Percentiles rank a stretch among this genome's conserved stretches.
Conservation (phyloP, 2,888 invertebrate species). For the Meghimatium bilineatum region DNA sequence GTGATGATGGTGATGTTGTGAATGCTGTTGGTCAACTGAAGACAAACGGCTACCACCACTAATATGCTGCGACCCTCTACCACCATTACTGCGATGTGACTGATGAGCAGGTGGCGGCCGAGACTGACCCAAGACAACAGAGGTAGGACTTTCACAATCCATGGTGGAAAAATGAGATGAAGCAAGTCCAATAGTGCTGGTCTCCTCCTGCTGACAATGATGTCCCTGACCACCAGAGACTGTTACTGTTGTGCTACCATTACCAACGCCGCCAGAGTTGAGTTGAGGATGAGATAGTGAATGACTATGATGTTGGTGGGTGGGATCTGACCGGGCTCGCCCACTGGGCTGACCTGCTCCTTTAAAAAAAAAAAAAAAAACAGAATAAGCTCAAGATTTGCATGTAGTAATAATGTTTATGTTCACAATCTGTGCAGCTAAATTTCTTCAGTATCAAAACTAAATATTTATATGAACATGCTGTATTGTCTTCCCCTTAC, state of each 20-base stretch:
- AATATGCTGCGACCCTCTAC: conserved; percentile 26
- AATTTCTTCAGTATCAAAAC: no score
- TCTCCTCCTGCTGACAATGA: conserved; percentile 27
- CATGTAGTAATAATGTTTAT: no score
- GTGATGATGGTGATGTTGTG: conserved; percentile 55
- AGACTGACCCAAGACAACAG: conserved; percentile 48
- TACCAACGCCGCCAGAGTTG: not conserved
- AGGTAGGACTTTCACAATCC: conserved; percentile 68
- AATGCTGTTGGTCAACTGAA: conserved; percentile 26
- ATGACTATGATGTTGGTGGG: conserved; percentile 76
- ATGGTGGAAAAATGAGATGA: conserved; percentile 60
- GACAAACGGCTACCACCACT: conserved; percentile 6
- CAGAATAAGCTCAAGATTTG: not conserved
- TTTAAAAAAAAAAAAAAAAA: not conserved
- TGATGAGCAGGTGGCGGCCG: conserved; percentile 42
- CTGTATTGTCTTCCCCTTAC: no score
- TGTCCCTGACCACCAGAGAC: conserved; percentile 11
- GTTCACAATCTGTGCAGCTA: no score
- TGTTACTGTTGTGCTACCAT: conserved; percentile 11
- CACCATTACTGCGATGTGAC: conserved; percentile 10
- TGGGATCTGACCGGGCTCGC: conserved; percentile 74
- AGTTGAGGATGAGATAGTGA: conserved; percentile 68
- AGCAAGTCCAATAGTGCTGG: not conserved
- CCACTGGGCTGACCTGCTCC: conserved; percentile 68
- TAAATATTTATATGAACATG: no score